Evolutionary conservation across 2,797 vertebrate genomes (phyloP).

Genomic region (Phoebastria nigripes): DNA sequence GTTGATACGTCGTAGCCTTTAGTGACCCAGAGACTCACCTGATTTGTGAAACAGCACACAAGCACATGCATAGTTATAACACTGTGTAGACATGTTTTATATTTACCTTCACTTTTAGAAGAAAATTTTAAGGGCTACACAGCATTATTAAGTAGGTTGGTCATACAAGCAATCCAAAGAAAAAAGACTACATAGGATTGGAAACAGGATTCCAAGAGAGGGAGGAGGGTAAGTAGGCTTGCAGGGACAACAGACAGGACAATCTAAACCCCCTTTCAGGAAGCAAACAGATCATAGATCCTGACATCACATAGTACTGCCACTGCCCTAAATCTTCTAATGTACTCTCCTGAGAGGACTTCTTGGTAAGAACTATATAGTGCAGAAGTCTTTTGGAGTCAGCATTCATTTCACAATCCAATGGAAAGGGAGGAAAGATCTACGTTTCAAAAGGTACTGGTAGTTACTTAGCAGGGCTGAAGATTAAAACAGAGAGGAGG

Average conservation of each 20-base stretch:
- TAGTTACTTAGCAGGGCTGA: background rate
- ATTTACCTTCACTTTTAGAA: background rate
- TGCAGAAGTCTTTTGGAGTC: background rate
- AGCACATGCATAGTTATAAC: fast-evolving
- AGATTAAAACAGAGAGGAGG: background rate
- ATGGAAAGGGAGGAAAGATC: background rate
- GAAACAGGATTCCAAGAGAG: background rate
- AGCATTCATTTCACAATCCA: background rate
- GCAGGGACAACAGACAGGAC: background rate
- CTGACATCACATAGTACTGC: background rate
- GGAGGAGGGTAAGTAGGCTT: fast-evolving
- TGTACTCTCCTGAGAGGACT: background rate
- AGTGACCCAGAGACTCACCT: background rate
- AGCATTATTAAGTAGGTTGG: background rate
- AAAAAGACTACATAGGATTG: fast-evolving
- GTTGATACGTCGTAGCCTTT: background rate
- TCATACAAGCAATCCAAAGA: background rate
- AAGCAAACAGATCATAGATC: background rate
- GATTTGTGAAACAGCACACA: background rate
- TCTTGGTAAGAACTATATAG: background rate
- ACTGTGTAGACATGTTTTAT: background rate
- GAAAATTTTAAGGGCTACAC: background rate
- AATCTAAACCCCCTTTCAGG: background rate
- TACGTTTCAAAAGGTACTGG: background rate
- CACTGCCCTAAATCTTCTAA: background rate